Conservation (phyloP, 2,888 invertebrate species). For the Amphipoea oculea region DNA sequence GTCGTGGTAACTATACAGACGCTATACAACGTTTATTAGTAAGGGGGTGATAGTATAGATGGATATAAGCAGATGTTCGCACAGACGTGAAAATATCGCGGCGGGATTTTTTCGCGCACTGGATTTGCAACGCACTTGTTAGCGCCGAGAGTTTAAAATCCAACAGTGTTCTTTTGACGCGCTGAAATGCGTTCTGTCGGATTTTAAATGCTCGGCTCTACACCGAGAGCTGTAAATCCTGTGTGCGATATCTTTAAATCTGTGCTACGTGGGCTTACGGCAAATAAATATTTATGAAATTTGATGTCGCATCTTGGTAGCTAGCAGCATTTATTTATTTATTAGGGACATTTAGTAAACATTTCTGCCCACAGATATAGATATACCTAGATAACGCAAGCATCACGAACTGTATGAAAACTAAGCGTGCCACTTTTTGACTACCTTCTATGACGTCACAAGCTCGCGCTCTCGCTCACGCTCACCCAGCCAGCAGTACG, state of each 20-base stretch:
- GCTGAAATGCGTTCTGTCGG: background rate
- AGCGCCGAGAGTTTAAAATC: background rate
- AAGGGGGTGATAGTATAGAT: background rate
- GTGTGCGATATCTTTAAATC: background rate
- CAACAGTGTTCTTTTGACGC: background rate
- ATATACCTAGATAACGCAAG: too few species aligned
- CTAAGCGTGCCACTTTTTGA: too few species aligned
- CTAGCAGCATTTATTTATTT: constrained; percentile 1
- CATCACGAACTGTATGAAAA: too few species aligned
- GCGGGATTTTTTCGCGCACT: too few species aligned
- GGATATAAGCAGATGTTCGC: background rate
- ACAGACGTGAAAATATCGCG: background rate
- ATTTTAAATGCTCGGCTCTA: background rate
- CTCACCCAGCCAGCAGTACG: too few species aligned
- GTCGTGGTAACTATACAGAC: too few species aligned
- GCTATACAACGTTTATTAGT: too few species aligned
- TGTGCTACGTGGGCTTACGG: background rate
- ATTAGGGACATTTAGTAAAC: too few species aligned
- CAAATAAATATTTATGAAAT: constrained; percentile 1
- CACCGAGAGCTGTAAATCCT: background rate
- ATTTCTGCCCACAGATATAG: too few species aligned
- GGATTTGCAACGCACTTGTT: background rate
- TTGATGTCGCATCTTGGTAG: background rate
- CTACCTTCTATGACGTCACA: too few species aligned
- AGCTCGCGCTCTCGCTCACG: too few species aligned